These are phyloP conservation scores for Pantherophis alleghaniensis DNA, from an alignment of 2,797 vertebrate species.

Conservation along the genomic window DNA sequence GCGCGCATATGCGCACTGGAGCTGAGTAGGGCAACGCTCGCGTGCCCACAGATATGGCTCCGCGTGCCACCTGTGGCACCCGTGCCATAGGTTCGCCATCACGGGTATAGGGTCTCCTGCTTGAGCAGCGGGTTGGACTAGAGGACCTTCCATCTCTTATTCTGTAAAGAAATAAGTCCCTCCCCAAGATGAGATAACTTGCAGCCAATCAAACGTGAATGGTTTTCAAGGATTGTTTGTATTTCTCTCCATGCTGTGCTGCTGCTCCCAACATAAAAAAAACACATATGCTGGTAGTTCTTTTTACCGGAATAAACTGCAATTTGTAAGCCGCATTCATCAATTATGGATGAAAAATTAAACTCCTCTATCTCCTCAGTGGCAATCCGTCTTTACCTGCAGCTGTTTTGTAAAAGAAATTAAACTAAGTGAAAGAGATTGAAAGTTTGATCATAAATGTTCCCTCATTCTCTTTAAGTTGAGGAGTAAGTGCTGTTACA, in stretches of 20 bases:
- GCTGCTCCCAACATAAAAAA: neutral
- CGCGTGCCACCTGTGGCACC: no score
- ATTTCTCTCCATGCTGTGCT: neutral
- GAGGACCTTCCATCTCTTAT: neutral
- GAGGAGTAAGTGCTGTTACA: neutral
- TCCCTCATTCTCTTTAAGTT: neutral
- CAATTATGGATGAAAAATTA: neutral
- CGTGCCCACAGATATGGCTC: no score
- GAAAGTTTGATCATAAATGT: neutral
- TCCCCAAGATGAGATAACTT: neutral
- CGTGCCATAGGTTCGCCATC: no score
- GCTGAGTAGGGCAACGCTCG: no score
- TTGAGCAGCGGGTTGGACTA: neutral
- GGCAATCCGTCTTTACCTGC: neutral
- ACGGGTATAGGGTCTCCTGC: neutral
- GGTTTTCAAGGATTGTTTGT: neutral
- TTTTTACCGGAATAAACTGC: neutral
- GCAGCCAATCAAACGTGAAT: neutral
- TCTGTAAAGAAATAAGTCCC: neutral
- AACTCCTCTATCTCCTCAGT: neutral
- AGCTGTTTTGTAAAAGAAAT: neutral
- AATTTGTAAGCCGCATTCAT: neutral
- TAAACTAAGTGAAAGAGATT: neutral
- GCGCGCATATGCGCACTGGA: rapidly evolving
- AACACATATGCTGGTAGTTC: neutral